Evolutionary conservation across 2,113 vertebrate species (phyloP).

Genomic region (Rhodinocichla rosea): DNA sequence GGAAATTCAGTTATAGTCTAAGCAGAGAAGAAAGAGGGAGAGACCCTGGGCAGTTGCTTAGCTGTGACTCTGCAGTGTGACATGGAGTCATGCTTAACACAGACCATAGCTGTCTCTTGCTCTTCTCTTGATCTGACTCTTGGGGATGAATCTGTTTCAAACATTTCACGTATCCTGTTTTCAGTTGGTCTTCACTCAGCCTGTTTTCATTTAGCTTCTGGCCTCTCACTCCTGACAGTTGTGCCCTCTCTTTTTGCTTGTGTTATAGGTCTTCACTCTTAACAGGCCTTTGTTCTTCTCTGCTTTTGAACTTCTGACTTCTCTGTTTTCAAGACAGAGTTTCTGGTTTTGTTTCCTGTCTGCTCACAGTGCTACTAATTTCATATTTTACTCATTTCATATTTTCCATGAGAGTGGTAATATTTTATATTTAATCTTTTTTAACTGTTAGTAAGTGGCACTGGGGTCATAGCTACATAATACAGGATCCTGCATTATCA

Average conservation of each 20-base stretch:
- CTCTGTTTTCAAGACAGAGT: not conserved
- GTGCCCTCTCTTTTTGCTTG: not conserved
- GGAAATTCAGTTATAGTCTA: not conserved
- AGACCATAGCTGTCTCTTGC: not conserved
- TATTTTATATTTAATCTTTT: not conserved
- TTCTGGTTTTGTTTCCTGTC: not conserved
- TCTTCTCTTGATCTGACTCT: not conserved
- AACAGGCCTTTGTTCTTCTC: not conserved
- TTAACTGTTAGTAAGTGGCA: not conserved
- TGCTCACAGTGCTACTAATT: not conserved
- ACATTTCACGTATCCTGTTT: not conserved
- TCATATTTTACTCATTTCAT: not conserved
- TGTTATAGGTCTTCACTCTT: not conserved
- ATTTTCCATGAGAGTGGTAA: not conserved
- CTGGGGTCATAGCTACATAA: not conserved
- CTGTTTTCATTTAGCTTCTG: not conserved
- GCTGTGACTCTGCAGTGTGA: not conserved
- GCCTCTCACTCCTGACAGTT: not conserved
- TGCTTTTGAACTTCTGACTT: not conserved
- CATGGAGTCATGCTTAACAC: not conserved
- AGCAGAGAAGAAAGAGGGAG: not conserved
- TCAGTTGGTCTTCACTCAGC: not conserved
- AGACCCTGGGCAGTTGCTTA: not conserved
- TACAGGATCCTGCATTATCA: not conserved
- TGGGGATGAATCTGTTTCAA: not conserved